Evolutionary conservation across 1,140 invertebrate species (phyloP).

Genomic region (Caenorhabditis briggsae): DNA sequence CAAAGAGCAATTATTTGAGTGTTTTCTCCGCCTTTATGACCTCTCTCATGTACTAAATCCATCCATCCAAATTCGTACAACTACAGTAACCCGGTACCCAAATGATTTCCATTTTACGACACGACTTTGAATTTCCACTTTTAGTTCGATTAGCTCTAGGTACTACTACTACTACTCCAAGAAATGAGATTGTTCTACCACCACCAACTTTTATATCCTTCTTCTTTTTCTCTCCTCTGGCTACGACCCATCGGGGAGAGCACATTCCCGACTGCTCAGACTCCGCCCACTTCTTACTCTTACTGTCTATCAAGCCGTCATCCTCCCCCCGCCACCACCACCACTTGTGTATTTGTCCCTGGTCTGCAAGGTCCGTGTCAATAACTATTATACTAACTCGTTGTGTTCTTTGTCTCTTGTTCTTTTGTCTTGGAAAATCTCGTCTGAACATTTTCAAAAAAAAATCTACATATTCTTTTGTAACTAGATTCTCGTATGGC

Average conservation of each 20-base stretch:
- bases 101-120: not conserved
- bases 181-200: too few species aligned
- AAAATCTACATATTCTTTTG: not conserved
- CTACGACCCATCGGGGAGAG: too few species aligned
- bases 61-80: not conserved
- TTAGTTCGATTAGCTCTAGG: not conserved
- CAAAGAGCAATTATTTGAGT: not conserved
- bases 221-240: not conserved
- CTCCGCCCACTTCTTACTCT: constrained; percentile 30
- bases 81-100: not conserved
- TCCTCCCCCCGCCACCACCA: not conserved
- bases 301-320: not conserved
- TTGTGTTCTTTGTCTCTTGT: not conserved
- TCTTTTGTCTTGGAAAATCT: not conserved
- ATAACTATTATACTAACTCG: not conserved
- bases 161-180: not conserved
- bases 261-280: not conserved
- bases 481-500: not conserved
- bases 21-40: not conserved
- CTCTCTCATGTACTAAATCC: not conserved
- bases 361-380: not conserved
- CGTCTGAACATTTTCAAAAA: constrained; percentile 1
- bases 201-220: constrained; percentile 21
- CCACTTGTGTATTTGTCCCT: not conserved
- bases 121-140: not conserved